phyloP scores from a whole-genome alignment of 2,797 vertebrate genomes.

The Helicolenus hilgendorfi region DNA sequence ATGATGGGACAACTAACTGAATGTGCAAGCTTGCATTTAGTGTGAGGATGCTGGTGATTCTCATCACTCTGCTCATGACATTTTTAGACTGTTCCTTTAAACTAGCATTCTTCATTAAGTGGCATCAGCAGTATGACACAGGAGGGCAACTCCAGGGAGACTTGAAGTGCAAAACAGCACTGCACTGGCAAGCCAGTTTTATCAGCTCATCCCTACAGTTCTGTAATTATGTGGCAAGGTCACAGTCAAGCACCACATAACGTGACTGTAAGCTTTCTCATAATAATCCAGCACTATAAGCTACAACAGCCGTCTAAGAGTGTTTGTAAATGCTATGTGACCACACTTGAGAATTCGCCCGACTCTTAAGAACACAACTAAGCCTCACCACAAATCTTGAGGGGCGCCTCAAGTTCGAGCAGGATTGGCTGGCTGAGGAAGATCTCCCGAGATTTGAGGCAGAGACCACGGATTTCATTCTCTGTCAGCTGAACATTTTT shows the following conservation, averaged over 20 bases:
- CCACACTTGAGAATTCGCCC: slow-evolving; percentile 39
- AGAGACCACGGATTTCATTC: slow-evolving; percentile 92
- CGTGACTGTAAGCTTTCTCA: not conserved
- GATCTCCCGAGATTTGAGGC: slow-evolving; percentile 92
- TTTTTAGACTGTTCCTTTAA: slow-evolving; percentile 20
- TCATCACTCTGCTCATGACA: not conserved
- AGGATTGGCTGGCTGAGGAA: slow-evolving; percentile 93
- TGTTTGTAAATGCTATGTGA: slow-evolving; percentile 31
- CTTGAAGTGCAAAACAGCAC: slow-evolving; percentile 44
- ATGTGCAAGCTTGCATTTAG: slow-evolving; percentile 8
- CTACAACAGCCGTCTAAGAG: slow-evolving; percentile 10
- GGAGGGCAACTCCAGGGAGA: slow-evolving; percentile 40
- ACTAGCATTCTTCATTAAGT: slow-evolving; percentile 21
- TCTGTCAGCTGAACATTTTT: slow-evolving; percentile 92
- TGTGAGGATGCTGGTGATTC: not conserved
- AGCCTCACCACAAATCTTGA: slow-evolving; percentile 92
- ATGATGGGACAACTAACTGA: not conserved
- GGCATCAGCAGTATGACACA: slow-evolving; percentile 43
- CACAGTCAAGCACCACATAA: not conserved
- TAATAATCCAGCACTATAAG: not conserved
- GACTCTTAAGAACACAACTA: slow-evolving; percentile 53
- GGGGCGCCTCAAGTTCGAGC: slow-evolving; percentile 91
- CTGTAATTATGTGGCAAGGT: slow-evolving; percentile 40
- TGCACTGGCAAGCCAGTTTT: not conserved
- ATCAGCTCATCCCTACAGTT: slow-evolving; percentile 5